Base-by-base conservation (phyloP, 2,797 vertebrate genomes). In the Pteronotus mesoamericanus region DNA sequence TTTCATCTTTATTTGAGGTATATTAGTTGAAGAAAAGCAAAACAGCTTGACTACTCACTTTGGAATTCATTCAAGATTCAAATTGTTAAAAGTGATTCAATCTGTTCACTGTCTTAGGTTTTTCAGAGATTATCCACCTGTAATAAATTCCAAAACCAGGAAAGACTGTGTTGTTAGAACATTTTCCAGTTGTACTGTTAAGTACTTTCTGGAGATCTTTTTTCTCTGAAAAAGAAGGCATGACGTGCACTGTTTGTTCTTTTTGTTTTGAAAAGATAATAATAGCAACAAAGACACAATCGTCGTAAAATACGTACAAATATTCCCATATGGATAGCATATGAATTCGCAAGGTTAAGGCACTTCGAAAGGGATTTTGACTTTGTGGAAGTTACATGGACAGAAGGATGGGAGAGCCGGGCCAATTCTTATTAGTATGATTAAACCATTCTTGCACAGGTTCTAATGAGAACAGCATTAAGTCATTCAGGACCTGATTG, bases 11-110 rank as follows among this genome's bases (percentile, higher is more conserved):
- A 89, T 92, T 82, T 96, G 80, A 91, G 79, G 8, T 82, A 90
- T 79, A 88, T 77, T 93, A 86, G 64, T 69, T 94, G 37, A 89
- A 66, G 44, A n/a, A 93, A 92, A 42, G 42, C 39, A 68, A 89
- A 96, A 89, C 46, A 96, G 66, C 77, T 87, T 96, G 72, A 86
- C 39, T 71, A 75, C 96, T 69, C 26, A 91, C 77, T 83, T 61
- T 97, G 96, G 93, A 96, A 94, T 94, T 88, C 32, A 92, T 95
- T 96, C 93, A 97, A 86, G 51, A 95, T 87, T 94, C 86, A 93
- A 71, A 93, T 78, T 85, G n/a, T 96, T 95, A 92, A 87, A 96
- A 97, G 71, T 85, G 93, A 94, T 95, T 97, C 95, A 95, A 90
- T 96, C 79, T 96, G 96, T 94, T 95, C 66, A 75, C 32, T 86